Evolutionary conservation across 2,113 vertebrate species (phyloP).

Genomic region (Rhegmatorhina hoffmannsi): DNA sequence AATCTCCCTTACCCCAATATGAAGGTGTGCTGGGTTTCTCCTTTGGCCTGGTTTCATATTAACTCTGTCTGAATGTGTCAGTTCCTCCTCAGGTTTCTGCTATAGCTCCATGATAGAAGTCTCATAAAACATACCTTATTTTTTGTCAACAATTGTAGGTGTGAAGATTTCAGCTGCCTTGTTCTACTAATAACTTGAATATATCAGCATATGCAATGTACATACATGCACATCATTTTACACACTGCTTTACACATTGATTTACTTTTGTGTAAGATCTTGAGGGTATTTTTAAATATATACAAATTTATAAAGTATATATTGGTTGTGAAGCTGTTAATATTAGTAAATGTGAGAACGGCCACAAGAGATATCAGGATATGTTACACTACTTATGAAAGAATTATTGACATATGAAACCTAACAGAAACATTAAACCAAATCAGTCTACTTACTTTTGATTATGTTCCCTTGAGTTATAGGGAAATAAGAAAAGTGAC

Average conservation of each 20-base stretch:
- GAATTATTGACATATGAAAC: background rate
- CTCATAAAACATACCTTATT: background rate
- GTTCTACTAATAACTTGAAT: background rate
- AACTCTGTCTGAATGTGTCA: background rate
- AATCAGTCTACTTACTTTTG: background rate
- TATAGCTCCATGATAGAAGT: background rate
- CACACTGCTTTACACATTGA: background rate
- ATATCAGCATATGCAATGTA: background rate
- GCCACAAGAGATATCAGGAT: background rate
- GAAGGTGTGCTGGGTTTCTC: background rate
- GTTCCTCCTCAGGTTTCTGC: background rate
- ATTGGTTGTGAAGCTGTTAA: background rate
- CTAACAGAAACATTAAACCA: background rate
- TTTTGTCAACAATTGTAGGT: background rate
- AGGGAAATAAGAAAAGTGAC: background rate
- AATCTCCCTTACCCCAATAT: background rate
- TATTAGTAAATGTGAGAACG: slow-evolving; percentile 7
- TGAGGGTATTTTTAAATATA: background rate
- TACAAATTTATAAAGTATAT: background rate
- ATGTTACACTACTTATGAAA: background rate
- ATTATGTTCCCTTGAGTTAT: background rate
- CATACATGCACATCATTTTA: background rate
- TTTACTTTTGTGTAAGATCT: background rate
- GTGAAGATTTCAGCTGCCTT: background rate
- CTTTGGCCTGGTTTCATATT: accelerated